Percentiles rank a stretch among this genome's conserved stretches.
phyloP scores from a whole-genome alignment of 2,888 invertebrate genomes.

The Lasioglossum figueresi region DNA sequence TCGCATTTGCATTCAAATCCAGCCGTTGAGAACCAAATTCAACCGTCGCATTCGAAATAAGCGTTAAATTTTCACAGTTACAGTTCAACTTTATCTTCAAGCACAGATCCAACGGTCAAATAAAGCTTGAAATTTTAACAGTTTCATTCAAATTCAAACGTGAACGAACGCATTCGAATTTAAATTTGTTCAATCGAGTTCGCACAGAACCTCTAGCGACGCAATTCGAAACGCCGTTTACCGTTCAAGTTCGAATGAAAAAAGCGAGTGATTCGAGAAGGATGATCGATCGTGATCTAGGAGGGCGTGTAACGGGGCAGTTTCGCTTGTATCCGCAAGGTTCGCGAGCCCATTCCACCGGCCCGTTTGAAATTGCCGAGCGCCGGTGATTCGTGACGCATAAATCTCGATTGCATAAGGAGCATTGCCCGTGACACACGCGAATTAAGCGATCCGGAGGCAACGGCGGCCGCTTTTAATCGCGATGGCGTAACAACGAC shows the following conservation, averaged over 20 bases:
- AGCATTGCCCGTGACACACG: conserved; percentile 12
- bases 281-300: not conserved
- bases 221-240: not conserved
- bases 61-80: not conserved
- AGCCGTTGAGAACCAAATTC: too few species aligned
- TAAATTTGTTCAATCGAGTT: not conserved
- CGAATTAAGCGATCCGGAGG: not conserved
- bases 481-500: conserved; percentile 34
- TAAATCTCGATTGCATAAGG: conserved; percentile 5
- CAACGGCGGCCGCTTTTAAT: conserved; percentile 16
- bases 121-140: not conserved
- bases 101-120: not conserved
- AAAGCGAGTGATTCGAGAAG: not conserved
- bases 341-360: not conserved
- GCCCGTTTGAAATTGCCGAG: conserved; percentile 5
- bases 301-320: not conserved
- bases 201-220: not conserved
- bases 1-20: too few species aligned
- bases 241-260: not conserved
- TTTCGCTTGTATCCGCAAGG: not conserved
- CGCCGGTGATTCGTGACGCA: not conserved
- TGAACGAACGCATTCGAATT: not conserved
- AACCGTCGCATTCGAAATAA: not conserved
- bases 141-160: not conserved
- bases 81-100: not conserved